Conservation (phyloP, 2,888 invertebrate species). For the Nipponacmea schrenckii region DNA sequence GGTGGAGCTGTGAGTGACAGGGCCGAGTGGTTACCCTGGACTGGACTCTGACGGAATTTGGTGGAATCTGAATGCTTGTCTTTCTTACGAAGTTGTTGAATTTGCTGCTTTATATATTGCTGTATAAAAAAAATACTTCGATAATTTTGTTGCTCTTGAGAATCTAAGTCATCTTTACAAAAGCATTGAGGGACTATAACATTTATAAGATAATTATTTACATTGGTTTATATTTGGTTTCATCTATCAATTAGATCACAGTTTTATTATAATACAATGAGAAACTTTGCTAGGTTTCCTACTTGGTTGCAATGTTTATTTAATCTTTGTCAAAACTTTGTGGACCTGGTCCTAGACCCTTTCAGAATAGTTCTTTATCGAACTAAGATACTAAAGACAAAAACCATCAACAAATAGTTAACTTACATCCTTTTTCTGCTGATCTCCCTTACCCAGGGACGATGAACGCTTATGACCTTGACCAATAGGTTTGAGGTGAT, state of each 20-base stretch:
- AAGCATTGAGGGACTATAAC: too few relatives aligned
- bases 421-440: conserved; percentile 52
- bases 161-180: too few relatives aligned
- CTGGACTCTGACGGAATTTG: conserved; percentile 68
- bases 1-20: conserved; percentile 58
- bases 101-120: conserved; percentile 53
- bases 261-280: too few relatives aligned
- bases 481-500: conserved; percentile 48
- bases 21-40: conserved; percentile 71
- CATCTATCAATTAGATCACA: too few relatives aligned
- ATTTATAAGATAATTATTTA: too few relatives aligned
- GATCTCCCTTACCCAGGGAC: conserved; percentile 74
- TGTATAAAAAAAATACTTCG: conserved; percentile 18
- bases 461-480: conserved; percentile 70
- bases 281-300: too few relatives aligned
- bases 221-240: too few relatives aligned
- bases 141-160: background rate
- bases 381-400: too few relatives aligned
- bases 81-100: conserved; percentile 51
- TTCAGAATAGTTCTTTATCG: too few relatives aligned
- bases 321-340: too few relatives aligned
- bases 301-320: too few relatives aligned
- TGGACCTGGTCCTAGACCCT: too few relatives aligned
- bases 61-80: conserved; percentile 43
- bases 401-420: background rate